Base-by-base conservation (phyloP, 2,797 vertebrate genomes). In the Clarias laeviceps region DNA sequence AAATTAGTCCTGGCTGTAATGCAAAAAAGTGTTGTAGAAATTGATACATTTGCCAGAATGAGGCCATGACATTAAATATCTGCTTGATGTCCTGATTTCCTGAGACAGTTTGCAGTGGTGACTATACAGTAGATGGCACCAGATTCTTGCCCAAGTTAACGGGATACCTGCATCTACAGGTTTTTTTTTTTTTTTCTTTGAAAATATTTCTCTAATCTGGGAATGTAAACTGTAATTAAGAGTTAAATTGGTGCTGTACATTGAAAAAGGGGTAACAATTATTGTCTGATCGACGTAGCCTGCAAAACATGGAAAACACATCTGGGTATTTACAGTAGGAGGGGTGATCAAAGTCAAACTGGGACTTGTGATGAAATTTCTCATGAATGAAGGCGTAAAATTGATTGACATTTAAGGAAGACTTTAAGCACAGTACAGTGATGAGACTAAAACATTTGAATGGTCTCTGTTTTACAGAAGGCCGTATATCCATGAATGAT, bases 41-140 rank as follows among this genome's bases (percentile, higher is more conserved):
- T 17, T 61, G 17, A 59, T 0, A 56, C 12, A 56, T 3, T 50
- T 73, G 15, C 50, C 8, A 57, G 73, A 0, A 29, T 77, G 8
- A 77, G 27, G 12, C 22, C 18, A 22, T 57, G 29, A 59, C 4
- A 12, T 14, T 20, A 1, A 74, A 54, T 20, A 37, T 61, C 24
- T 5, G 1, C 57, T 40, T 79, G 22, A 40, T 27, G 37, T 17
- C 3, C 32, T 59, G 74, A 78, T 59, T 56, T 68, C 11, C 70
- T 57, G 34, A 74, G 64, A 84, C 83, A 78, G 50, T 88, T 88
- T 79, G 68, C 34, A 22, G 65, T 24, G 54, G 27, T 37, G 37
- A 87, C 86, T 86, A 85, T 66, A 90, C 78, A 80, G 78, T 50
- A 80, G 87, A 86, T 87, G 88, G 86, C 83, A 89, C 83, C 80